These are phyloP conservation scores for Engraulis encrasicolus DNA, from an alignment of 2,113 vertebrate genomes.

Conservation along the genomic window DNA sequence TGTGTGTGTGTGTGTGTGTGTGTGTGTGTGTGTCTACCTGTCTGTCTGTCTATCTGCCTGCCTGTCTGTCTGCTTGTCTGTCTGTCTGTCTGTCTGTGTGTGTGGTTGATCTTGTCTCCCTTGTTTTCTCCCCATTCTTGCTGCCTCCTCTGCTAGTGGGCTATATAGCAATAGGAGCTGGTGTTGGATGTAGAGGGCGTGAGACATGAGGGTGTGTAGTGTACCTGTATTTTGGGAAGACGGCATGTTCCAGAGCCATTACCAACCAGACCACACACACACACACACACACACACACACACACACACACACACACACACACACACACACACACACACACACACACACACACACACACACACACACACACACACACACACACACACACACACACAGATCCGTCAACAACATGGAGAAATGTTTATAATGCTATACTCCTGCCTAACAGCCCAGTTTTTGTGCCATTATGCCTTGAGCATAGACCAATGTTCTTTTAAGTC, in stretches of 20 bases:
- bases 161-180: neutral
- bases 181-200: neutral
- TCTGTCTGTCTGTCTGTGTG: neutral
- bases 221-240: neutral
- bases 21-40: slow-evolving; percentile 20
- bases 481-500: no score
- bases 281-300: no score
- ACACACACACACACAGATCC: no score
- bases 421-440: no score
- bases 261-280: no score
- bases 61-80: neutral
- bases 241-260: neutral
- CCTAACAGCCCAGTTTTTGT: no score
- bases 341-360: no score
- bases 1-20: neutral
- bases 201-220: neutral
- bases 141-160: neutral
- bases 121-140: neutral
- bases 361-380: no score
- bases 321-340: no score
- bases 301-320: no score
- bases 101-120: neutral
- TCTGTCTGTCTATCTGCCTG: neutral
- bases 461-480: no score
- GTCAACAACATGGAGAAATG: no score